These are phyloP conservation scores for Rapana venosa DNA, from an alignment of 2,888 invertebrate species.

Conservation along the genomic window DNA sequence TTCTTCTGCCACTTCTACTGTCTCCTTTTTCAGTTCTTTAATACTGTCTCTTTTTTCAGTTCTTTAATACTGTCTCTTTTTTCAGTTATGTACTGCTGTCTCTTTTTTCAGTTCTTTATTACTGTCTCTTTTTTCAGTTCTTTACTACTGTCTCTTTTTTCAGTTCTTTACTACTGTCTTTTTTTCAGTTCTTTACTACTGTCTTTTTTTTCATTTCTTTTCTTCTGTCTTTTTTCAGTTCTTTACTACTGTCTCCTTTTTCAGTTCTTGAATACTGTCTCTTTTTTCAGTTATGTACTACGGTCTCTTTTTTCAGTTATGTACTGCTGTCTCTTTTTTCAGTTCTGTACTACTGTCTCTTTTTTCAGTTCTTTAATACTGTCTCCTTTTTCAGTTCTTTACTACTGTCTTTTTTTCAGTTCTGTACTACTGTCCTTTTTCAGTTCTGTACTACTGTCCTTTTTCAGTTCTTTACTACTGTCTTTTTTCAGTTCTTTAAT, in stretches of 20 bases:
- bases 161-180: not conserved
- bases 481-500: not conserved
- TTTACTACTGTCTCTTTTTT: not conserved
- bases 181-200: not conserved
- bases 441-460: not conserved
- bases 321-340: too few relatives aligned
- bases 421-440: not conserved
- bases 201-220: not conserved
- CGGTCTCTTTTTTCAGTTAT: not conserved
- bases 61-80: not conserved
- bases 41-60: not conserved
- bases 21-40: not conserved
- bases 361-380: not conserved
- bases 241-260: not conserved
- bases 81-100: not conserved
- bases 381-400: not conserved
- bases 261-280: not conserved
- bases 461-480: not conserved
- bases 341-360: too few relatives aligned
- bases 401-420: not conserved
- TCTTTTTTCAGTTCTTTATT: not conserved
- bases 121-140: not conserved
- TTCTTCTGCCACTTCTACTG: not conserved
- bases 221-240: not conserved
- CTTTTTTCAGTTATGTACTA: not conserved